A percentile compares a stretch with the other conserved stretches of the same genome.
Evolutionary conservation across 2,797 vertebrate genomes (phyloP).

Genomic region (Phataginus tetradactyla): DNA sequence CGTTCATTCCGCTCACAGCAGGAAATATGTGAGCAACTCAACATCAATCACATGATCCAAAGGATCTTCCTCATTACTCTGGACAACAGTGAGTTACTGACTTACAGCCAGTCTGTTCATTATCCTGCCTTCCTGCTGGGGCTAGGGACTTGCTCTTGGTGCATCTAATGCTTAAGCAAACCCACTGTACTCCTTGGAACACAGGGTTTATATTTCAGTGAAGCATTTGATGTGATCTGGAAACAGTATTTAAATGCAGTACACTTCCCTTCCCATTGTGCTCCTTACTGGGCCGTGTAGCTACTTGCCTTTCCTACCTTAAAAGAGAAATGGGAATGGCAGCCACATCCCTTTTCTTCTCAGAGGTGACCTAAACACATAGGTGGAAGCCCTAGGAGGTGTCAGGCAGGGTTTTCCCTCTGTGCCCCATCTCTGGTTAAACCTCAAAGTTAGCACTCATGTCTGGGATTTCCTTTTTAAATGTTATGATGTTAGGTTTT

Average conservation of each 20-base stretch:
- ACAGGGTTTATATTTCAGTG: not conserved
- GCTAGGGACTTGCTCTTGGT: not conserved
- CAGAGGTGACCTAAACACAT: not conserved
- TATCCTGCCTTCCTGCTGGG: not conserved
- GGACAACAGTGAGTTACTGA: conserved; percentile 94
- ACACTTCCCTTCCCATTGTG: not conserved
- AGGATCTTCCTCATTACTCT: conserved; percentile 98
- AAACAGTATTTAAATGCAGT: not conserved
- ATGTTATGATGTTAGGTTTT: not conserved
- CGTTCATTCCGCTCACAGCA: conserved; percentile 97
- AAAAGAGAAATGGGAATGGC: not conserved
- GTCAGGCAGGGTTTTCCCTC: not conserved
- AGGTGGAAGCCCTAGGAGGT: not conserved
- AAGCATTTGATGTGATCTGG: conserved; percentile 20
- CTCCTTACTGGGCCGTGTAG: not conserved
- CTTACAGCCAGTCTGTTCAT: not conserved
- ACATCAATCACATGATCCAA: conserved; percentile 99
- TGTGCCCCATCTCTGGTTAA: conserved; percentile 3
- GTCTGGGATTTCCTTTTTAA: conserved; percentile 6
- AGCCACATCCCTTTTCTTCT: conserved; percentile 28
- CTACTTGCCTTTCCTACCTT: not conserved
- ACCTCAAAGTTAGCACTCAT: not conserved
- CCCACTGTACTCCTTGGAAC: not conserved
- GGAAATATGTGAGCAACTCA: conserved; percentile 98
- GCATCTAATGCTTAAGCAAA: conserved; percentile 10